phyloP scores from a whole-genome alignment of 2,113 vertebrate species.

The Ardeotis arabs region DNA sequence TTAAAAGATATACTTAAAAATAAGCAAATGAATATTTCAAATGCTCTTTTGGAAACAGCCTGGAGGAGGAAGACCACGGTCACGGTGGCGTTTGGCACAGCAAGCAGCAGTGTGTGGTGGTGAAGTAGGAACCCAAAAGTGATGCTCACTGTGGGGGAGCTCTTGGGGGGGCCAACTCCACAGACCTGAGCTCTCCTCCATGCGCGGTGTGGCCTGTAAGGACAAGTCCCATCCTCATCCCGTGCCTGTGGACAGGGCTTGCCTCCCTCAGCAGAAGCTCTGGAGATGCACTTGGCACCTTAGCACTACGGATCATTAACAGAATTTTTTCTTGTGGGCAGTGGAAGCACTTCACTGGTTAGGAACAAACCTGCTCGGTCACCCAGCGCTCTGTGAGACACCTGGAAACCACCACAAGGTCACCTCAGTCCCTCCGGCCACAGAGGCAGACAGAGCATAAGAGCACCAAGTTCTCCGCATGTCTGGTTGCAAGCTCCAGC shows the following conservation, averaged over 20 bases:
- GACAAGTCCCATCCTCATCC: not conserved
- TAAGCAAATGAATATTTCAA: slow-evolving; percentile 34
- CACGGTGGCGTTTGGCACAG: not conserved
- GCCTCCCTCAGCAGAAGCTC: not conserved
- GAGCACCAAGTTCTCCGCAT: not conserved
- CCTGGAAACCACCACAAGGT: not conserved
- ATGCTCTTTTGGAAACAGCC: not conserved
- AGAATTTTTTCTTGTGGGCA: not conserved
- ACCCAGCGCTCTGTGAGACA: not conserved
- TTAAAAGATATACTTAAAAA: slow-evolving; percentile 50
- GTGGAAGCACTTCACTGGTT: not conserved
- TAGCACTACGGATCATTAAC: not conserved
- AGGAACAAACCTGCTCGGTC: not conserved
- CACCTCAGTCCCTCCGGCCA: not conserved
- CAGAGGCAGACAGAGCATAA: not conserved
- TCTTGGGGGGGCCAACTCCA: not conserved
- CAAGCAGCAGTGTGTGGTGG: not conserved
- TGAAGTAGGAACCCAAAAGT: not conserved
- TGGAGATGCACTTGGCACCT: not conserved
- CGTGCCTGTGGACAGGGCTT: not conserved
- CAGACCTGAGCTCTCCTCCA: fast-evolving
- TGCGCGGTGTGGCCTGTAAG: fast-evolving
- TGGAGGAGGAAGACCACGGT: not conserved
- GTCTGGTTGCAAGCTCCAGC: not conserved
- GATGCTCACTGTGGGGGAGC: not conserved